Evolutionary conservation across 2,113 vertebrate genomes (phyloP).

Genomic region (Heteronetta atricapilla): DNA sequence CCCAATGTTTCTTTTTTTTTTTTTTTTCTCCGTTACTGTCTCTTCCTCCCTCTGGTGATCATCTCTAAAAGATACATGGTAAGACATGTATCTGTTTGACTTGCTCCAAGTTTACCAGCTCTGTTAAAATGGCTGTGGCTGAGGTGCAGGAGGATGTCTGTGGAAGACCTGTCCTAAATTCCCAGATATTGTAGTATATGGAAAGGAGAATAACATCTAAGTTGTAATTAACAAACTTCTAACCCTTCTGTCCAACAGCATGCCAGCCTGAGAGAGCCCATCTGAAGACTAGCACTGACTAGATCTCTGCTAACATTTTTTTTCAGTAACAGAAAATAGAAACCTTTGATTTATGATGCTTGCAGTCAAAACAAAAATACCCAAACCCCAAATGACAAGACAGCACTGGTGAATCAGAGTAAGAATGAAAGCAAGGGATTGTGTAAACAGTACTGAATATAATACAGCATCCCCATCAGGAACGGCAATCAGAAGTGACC

Average conservation of each 20-base stretch:
- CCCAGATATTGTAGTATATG: neutral
- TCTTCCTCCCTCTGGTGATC: neutral
- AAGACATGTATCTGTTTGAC: neutral
- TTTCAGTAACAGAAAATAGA: neutral
- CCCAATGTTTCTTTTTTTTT: neutral
- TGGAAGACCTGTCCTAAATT: neutral
- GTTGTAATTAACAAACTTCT: neutral
- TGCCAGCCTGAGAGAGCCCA: neutral
- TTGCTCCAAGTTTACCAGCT: neutral
- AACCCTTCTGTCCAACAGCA: neutral
- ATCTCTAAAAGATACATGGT: rapidly evolving
- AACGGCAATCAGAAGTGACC: neutral
- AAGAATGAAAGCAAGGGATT: neutral
- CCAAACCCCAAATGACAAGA: neutral
- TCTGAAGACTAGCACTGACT: neutral
- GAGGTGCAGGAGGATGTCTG: neutral
- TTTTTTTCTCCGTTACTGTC: neutral
- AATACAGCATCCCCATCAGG: neutral
- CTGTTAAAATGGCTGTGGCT: neutral
- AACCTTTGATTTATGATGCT: neutral
- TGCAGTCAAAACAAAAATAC: neutral
- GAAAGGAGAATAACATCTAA: neutral
- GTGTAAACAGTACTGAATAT: neutral
- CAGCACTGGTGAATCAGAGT: neutral
- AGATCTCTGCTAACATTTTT: neutral